Conservation (phyloP, 2,888 invertebrate species). For the Lordiphosa andalusiaca region DNA sequence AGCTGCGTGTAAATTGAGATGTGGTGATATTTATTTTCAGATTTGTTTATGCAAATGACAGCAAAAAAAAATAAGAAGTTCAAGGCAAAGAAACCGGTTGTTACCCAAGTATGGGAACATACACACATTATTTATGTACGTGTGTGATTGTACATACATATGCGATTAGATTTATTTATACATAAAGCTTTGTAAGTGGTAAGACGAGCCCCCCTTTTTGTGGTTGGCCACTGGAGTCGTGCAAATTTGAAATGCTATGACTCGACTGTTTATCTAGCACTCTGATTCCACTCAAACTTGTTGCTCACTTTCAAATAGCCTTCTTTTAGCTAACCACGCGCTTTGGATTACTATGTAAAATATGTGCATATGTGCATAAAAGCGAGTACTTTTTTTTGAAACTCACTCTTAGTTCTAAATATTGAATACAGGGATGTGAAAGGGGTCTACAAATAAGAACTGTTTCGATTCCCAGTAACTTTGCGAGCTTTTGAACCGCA, state of each 20-base stretch:
- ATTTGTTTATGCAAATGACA: slow-evolving; percentile 6
- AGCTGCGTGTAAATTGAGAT: slow-evolving; percentile 15
- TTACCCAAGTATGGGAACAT: slow-evolving; percentile 1
- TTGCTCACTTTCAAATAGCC: too few species aligned
- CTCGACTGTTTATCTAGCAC: neutral
- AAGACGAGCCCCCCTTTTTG: slow-evolving; percentile 57
- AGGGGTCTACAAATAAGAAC: too few species aligned
- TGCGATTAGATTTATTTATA: slow-evolving; percentile 33
- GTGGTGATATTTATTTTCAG: slow-evolving; percentile 9
- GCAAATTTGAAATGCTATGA: slow-evolving; percentile 14
- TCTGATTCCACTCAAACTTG: neutral
- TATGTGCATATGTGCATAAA: too few species aligned
- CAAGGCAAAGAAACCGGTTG: slow-evolving; percentile 26
- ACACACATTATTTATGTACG: neutral
- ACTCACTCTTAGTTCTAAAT: too few species aligned
- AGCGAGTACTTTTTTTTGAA: too few species aligned
- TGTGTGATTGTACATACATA: neutral
- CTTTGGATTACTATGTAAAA: too few species aligned
- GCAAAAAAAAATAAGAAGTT: slow-evolving; percentile 3
- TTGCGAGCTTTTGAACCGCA: too few species aligned
- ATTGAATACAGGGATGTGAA: too few species aligned
- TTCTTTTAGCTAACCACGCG: too few species aligned
- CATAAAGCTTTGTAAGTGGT: slow-evolving; percentile 9
- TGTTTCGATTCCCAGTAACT: too few species aligned
- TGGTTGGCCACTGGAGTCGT: slow-evolving; percentile 37